Evolutionary conservation across 2,888 invertebrate species (phyloP).

Genomic region (Digitonthophagus gazella): DNA sequence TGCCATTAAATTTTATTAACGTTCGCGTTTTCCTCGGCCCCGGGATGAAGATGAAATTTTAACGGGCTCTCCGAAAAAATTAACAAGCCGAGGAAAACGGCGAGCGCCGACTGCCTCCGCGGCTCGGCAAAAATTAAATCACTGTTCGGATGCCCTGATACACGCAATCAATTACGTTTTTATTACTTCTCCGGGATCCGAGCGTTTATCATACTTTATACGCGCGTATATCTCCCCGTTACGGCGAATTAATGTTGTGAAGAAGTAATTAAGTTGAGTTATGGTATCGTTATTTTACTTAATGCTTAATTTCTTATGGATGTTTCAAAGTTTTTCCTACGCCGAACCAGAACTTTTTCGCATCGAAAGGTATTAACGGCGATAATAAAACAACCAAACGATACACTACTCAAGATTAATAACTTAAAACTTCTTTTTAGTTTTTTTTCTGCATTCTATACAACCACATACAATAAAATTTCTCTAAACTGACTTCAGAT

Average conservation of each 20-base stretch:
- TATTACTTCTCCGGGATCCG: constrained; percentile 10
- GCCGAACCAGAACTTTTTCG: background rate
- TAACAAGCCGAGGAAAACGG: constrained; percentile 34
- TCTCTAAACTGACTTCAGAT: no score
- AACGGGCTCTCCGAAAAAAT: constrained; percentile 36
- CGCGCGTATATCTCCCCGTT: constrained; percentile 4
- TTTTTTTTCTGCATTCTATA: no score
- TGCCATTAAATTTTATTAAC: constrained; percentile 49
- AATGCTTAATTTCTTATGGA: constrained; percentile 11
- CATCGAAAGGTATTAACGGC: background rate
- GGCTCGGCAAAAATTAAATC: constrained; percentile 9
- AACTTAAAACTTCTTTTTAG: no score
- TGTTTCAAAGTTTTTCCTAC: background rate
- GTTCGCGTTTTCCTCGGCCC: constrained; percentile 37
- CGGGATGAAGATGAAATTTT: constrained; percentile 41
- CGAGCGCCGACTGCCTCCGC: constrained; percentile 30
- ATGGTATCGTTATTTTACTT: constrained; percentile 10
- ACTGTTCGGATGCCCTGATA: constrained; percentile 9
- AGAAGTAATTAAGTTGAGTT: constrained; percentile 12
- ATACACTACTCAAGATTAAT: no score
- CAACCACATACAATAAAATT: no score
- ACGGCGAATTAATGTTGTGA: constrained; percentile 11
- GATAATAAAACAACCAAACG: background rate
- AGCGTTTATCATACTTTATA: constrained; percentile 14
- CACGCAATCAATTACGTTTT: constrained; percentile 15